phyloP scores from a whole-genome alignment of 1,140 invertebrate genomes.

The Eumeta japonica region DNA sequence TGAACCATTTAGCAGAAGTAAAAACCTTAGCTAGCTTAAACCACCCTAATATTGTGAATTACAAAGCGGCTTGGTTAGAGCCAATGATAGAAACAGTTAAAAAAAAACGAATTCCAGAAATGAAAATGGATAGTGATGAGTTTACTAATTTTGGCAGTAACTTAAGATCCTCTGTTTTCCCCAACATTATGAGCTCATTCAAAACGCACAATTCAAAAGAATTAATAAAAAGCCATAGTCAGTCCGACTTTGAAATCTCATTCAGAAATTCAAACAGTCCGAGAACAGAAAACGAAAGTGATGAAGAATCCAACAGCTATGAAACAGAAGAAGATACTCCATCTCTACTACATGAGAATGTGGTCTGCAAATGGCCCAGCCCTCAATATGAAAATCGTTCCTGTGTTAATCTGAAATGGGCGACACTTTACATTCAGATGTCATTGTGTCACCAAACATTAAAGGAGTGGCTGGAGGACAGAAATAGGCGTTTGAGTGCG shows the following conservation, averaged over 20 bases:
- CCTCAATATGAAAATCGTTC: slow-evolving; percentile 44
- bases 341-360: slow-evolving; percentile 25
- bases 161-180: slow-evolving; percentile 23
- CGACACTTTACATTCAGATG: slow-evolving; percentile 81
- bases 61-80: slow-evolving; percentile 83
- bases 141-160: slow-evolving; percentile 23
- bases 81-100: slow-evolving; percentile 49
- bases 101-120: slow-evolving; percentile 27
- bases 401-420: slow-evolving; percentile 58
- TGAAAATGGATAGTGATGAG: slow-evolving; percentile 40
- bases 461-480: slow-evolving; percentile 67
- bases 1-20: slow-evolving; percentile 71
- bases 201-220: slow-evolving; percentile 51
- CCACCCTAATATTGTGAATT: slow-evolving; percentile 80
- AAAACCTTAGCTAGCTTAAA: slow-evolving; percentile 75
- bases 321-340: slow-evolving; percentile 21
- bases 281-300: slow-evolving; percentile 23
- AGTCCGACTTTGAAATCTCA: slow-evolving; percentile 41
- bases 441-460: slow-evolving; percentile 73
- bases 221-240: slow-evolving; percentile 26
- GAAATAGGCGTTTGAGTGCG: slow-evolving; percentile 49
- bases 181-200: slow-evolving; percentile 40
- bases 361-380: slow-evolving; percentile 27
- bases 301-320: slow-evolving; percentile 19
- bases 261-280: slow-evolving; percentile 39